Conservation (phyloP, 2,113 vertebrate species). For the Parus major region DNA sequence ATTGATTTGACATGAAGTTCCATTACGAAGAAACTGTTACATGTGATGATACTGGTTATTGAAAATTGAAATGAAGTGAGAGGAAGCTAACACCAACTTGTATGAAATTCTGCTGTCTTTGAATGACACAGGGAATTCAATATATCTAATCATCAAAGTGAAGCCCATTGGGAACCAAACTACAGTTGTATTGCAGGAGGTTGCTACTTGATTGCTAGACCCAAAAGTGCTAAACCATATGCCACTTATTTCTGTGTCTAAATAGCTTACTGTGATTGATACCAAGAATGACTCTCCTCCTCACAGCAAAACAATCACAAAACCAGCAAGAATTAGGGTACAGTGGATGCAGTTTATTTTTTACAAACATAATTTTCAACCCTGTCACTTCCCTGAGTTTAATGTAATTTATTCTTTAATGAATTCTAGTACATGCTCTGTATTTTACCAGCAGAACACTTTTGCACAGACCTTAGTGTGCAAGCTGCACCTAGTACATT, state of each 20-base stretch:
- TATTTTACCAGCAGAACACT: neutral
- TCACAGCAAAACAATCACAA: constrained; percentile 36
- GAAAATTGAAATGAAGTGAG: constrained; percentile 80
- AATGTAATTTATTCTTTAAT: neutral
- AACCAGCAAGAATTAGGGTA: constrained; percentile 53
- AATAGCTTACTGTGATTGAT: constrained; percentile 61
- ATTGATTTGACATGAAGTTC: constrained; percentile 69
- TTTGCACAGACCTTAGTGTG: neutral
- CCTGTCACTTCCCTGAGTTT: neutral
- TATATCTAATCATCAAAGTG: constrained; percentile 74
- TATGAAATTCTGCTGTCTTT: constrained; percentile 70
- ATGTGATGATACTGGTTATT: constrained; percentile 73
- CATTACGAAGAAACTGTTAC: constrained; percentile 71
- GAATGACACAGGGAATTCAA: constrained; percentile 74
- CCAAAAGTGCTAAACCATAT: constrained; percentile 67
- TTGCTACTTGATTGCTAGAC: constrained; percentile 69
- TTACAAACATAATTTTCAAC: constrained; percentile 16
- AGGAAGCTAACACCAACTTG: constrained; percentile 63
- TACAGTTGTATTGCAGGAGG: constrained; percentile 45
- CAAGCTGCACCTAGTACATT: neutral
- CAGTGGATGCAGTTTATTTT: neutral
- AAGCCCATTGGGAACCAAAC: constrained; percentile 65
- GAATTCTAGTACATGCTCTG: neutral
- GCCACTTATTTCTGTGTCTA: constrained; percentile 63
- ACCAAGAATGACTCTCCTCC: neutral